phyloP scores from a whole-genome alignment of 2,888 invertebrate genomes.

The Habrosyne pyritoides region DNA sequence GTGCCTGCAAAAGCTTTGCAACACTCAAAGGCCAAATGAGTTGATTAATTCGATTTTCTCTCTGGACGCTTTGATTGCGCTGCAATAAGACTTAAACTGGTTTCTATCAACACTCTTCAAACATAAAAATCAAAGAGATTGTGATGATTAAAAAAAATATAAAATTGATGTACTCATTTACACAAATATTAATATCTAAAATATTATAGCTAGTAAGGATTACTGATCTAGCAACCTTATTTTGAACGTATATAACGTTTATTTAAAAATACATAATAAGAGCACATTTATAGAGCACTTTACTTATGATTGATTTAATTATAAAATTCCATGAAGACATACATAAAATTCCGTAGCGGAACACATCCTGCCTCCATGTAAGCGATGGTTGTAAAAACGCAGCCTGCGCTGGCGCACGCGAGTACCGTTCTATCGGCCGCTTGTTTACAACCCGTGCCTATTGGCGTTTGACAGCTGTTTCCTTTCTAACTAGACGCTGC shows the following conservation, averaged over 20 bases:
- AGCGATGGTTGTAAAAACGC: slow-evolving; percentile 32
- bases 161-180: no score
- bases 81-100: slow-evolving; percentile 54
- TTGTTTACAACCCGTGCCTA: slow-evolving; percentile 42
- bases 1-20: slow-evolving; percentile 55
- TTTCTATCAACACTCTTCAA: slow-evolving; percentile 47
- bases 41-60: slow-evolving; percentile 74
- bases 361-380: slow-evolving; percentile 25
- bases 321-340: slow-evolving; percentile 22
- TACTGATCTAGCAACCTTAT: no score
- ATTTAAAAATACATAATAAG: no score
- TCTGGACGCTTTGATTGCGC: slow-evolving; percentile 70
- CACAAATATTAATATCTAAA: no score
- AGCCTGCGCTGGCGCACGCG: slow-evolving; percentile 23
- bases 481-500: slow-evolving; percentile 40
- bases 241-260: no score
- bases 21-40: slow-evolving; percentile 68
- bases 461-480: slow-evolving; percentile 54
- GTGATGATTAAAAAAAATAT: background rate
- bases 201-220: no score
- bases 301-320: slow-evolving; percentile 6
- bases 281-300: slow-evolving; percentile 3
- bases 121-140: slow-evolving; percentile 18
- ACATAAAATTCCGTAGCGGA: slow-evolving; percentile 22
- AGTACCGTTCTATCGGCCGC: slow-evolving; percentile 21